These are phyloP conservation scores for Vultur gryphus DNA, from an alignment of 2,797 vertebrate genomes.

Conservation along the genomic window DNA sequence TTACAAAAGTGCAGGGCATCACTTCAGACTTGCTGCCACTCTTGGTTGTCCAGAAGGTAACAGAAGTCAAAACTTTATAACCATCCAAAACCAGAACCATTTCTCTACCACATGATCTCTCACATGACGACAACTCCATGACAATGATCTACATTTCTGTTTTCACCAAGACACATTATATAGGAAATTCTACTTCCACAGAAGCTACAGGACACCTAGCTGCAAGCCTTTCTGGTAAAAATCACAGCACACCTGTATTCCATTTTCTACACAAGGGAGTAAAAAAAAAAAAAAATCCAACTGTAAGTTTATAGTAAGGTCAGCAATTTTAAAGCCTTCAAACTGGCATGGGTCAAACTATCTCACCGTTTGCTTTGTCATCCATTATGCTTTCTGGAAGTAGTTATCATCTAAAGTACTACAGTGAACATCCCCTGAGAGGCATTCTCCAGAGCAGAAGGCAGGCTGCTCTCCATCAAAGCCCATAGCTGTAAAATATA, in stretches of 20 bases:
- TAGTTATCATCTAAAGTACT: slow-evolving; percentile 5
- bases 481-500: background rate
- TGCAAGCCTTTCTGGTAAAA: background rate
- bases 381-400: slow-evolving; percentile 13
- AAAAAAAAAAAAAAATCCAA: background rate
- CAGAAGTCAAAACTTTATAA: background rate
- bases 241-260: background rate
- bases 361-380: background rate
- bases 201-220: background rate
- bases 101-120: background rate
- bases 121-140: fast-evolving
- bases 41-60: background rate
- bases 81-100: background rate
- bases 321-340: slow-evolving; percentile 33
- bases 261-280: background rate
- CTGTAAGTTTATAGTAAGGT: background rate
- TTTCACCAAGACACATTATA: background rate
- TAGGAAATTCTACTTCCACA: background rate
- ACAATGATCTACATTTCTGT: background rate
- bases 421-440: background rate
- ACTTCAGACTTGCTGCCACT: background rate
- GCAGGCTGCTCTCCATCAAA: slow-evolving; percentile 20
- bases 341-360: slow-evolving; percentile 18
- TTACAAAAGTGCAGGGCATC: background rate
- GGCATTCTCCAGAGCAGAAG: background rate